phyloP scores from a whole-genome alignment of 2,113 vertebrate species.

The Notiomystis cincta region DNA sequence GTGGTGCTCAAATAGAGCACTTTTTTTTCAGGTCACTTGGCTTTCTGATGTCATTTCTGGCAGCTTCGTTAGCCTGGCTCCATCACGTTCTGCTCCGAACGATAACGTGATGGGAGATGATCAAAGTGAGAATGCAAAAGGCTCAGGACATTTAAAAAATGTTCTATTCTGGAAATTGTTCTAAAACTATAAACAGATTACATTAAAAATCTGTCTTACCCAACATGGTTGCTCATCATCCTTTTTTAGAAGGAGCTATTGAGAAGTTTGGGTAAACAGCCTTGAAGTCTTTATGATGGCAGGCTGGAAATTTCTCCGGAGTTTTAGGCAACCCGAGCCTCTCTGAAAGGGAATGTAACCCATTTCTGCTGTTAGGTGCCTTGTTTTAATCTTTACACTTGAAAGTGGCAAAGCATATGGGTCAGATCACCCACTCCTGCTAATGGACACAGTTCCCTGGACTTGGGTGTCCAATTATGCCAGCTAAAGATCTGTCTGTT shows the following conservation, averaged over 20 bases:
- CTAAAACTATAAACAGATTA: conserved; percentile 60
- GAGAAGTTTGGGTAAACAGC: conserved; percentile 52
- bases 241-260: conserved; percentile 48
- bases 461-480: conserved; percentile 46
- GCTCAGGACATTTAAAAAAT: conserved; percentile 51
- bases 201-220: conserved; percentile 54
- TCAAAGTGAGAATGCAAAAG: conserved; percentile 63
- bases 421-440: conserved; percentile 50
- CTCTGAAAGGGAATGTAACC: conserved; percentile 9
- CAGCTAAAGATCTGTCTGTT: conserved; percentile 12
- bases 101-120: conserved; percentile 47
- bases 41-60: conserved; percentile 60
- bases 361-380: conserved; percentile 31
- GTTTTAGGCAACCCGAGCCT: background rate
- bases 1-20: background rate
- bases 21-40: conserved; percentile 37
- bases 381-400: conserved; percentile 54
- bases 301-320: background rate
- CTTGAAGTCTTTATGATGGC: conserved; percentile 31
- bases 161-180: conserved; percentile 60
- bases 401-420: conserved; percentile 44
- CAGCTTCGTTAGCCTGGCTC: conserved; percentile 53
- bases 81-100: conserved; percentile 47
- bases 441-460: conserved; percentile 36
- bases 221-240: conserved; percentile 37